Evolutionary conservation across 1,140 invertebrate species (phyloP).

Genomic region (Cheumatopsyche charites): DNA sequence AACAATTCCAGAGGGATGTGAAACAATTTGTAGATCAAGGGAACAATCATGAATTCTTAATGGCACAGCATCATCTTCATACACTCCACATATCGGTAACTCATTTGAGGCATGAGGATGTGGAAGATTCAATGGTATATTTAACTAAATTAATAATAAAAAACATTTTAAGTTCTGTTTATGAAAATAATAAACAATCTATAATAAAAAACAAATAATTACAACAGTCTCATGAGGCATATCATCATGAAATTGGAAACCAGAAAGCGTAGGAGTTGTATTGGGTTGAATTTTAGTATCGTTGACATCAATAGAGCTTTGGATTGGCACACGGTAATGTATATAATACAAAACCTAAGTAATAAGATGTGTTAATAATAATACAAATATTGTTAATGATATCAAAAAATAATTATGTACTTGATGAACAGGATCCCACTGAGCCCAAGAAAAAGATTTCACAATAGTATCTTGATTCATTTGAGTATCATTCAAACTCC

Average conservation of each 20-base stretch:
- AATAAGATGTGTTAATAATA: neutral
- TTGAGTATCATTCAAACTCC: conserved; percentile 61
- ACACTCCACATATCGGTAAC: conserved; percentile 65
- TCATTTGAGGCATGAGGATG: conserved; percentile 66
- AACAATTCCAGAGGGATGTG: conserved; percentile 71
- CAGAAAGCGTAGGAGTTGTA: conserved; percentile 73
- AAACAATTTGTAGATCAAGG: conserved; percentile 78
- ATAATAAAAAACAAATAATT: conserved; percentile 53
- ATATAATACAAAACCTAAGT: conserved; percentile 78
- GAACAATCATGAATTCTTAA: conserved; percentile 80
- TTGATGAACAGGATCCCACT: conserved; percentile 79
- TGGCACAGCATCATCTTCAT: conserved; percentile 80
- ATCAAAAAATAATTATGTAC: conserved; percentile 47
- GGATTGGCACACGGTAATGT: conserved; percentile 70
- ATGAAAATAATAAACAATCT: neutral
- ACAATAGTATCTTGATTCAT: conserved; percentile 69
- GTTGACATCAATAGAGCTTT: conserved; percentile 71
- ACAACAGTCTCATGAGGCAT: conserved; percentile 85
- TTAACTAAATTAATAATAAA: conserved; percentile 67
- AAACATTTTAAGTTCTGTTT: neutral
- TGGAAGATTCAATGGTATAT: conserved; percentile 81
- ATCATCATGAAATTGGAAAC: conserved; percentile 83
- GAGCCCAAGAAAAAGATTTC: conserved; percentile 79
- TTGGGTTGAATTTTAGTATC: conserved; percentile 64
- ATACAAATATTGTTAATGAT: neutral